Evolutionary conservation across 2,888 invertebrate species (phyloP).

Genomic region (Thyatira batis): DNA sequence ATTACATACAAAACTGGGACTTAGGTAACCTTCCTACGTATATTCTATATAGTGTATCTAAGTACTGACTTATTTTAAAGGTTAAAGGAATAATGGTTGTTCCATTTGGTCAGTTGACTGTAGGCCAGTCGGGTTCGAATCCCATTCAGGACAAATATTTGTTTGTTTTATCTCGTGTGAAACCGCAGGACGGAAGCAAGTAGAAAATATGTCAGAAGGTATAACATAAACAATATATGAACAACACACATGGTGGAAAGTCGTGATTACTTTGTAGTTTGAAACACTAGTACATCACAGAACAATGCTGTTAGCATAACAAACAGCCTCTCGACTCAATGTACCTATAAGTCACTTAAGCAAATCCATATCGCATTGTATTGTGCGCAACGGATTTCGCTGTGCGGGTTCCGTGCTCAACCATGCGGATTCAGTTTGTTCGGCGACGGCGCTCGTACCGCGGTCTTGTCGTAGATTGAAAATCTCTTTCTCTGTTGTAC

Average conservation of each 20-base stretch:
- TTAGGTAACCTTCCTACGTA: too few relatives aligned
- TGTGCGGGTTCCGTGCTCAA: neutral
- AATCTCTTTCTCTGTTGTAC: neutral
- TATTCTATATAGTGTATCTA: too few relatives aligned
- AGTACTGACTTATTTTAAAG: too few relatives aligned
- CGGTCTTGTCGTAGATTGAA: slow-evolving; percentile 4
- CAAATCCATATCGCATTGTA: neutral
- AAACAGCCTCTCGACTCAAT: neutral
- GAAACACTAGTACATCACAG: neutral
- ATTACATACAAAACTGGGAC: neutral
- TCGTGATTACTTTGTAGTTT: slow-evolving; percentile 20
- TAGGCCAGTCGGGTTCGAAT: too few relatives aligned
- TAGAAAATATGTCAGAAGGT: neutral
- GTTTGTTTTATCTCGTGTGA: too few relatives aligned
- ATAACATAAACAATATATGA: neutral
- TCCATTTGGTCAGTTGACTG: too few relatives aligned
- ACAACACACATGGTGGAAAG: slow-evolving; percentile 23
- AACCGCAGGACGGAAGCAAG: too few relatives aligned
- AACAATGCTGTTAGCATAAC: slow-evolving; percentile 1
- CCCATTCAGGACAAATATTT: too few relatives aligned
- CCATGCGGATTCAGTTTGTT: neutral
- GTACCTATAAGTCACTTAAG: neutral
- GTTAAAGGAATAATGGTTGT: too few relatives aligned
- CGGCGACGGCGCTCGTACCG: neutral
- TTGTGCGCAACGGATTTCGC: neutral